These are phyloP conservation scores for Coenonympha glycerion DNA, from an alignment of 2,888 invertebrate species.

Conservation along the genomic window DNA sequence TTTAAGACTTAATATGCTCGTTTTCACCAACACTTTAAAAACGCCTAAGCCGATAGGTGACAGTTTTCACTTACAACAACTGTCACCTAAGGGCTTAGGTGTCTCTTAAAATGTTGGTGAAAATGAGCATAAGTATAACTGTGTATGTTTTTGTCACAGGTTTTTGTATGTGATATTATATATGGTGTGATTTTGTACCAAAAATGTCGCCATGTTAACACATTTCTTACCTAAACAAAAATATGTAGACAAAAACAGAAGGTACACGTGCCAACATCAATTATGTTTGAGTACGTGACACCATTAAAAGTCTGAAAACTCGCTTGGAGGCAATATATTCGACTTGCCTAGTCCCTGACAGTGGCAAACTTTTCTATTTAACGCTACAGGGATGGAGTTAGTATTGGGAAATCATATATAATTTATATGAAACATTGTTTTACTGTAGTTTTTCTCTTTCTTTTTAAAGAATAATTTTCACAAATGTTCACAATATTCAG, in stretches of 20 bases:
- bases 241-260: slow-evolving; percentile 1
- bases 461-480: not conserved
- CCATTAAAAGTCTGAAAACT: slow-evolving; percentile 26
- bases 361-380: slow-evolving; percentile 21
- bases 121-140: too few relatives aligned
- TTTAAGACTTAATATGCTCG: too few relatives aligned
- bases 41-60: too few relatives aligned
- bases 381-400: slow-evolving; percentile 16
- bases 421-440: slow-evolving; percentile 18
- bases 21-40: too few relatives aligned
- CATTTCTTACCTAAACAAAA: not conserved
- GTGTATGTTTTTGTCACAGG: too few relatives aligned
- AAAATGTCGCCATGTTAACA: too few relatives aligned
- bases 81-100: too few relatives aligned
- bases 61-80: too few relatives aligned
- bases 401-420: slow-evolving; percentile 10
- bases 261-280: slow-evolving; percentile 20
- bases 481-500: too few relatives aligned
- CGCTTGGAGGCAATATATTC: slow-evolving; percentile 24
- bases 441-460: slow-evolving; percentile 2
- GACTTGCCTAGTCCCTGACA: slow-evolving; percentile 18
- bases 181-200: too few relatives aligned
- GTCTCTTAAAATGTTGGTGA: too few relatives aligned
- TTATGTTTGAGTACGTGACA: slow-evolving; percentile 21
- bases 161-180: too few relatives aligned